phyloP scores from a whole-genome alignment of 2,113 vertebrate species.

The Vidua chalybeata region DNA sequence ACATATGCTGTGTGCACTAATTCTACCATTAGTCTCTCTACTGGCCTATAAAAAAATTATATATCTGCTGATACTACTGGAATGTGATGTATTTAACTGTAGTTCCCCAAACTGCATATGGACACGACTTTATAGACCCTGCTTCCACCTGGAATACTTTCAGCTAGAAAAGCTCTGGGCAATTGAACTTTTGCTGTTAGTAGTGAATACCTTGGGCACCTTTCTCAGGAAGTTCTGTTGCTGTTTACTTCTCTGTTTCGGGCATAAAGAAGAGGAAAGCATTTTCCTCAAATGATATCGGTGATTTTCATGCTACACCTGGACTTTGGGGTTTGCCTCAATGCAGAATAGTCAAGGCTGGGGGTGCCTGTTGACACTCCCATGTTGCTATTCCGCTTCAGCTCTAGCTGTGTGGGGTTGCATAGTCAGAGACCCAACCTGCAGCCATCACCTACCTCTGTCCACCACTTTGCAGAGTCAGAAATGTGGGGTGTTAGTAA shows the following conservation, averaged over 20 bases:
- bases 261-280: not conserved
- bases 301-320: not conserved
- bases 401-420: not conserved
- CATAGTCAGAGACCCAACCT: not conserved
- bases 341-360: not conserved
- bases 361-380: not conserved
- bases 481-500: fast-evolving
- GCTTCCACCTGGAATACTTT: not conserved
- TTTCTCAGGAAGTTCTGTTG: not conserved
- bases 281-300: not conserved
- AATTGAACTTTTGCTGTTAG: not conserved
- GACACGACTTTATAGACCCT: not conserved
- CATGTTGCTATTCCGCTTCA: not conserved
- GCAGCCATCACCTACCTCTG: not conserved
- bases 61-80: not conserved
- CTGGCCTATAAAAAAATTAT: not conserved
- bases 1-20: not conserved
- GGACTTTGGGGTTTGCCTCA: not conserved
- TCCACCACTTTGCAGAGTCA: not conserved
- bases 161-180: not conserved
- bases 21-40: not conserved
- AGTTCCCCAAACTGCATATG: not conserved
- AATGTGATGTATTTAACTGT: not conserved
- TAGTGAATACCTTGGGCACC: not conserved
- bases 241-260: not conserved